phyloP scores from a whole-genome alignment of 2,113 vertebrate genomes.

The Cranoglanis bouderius region DNA sequence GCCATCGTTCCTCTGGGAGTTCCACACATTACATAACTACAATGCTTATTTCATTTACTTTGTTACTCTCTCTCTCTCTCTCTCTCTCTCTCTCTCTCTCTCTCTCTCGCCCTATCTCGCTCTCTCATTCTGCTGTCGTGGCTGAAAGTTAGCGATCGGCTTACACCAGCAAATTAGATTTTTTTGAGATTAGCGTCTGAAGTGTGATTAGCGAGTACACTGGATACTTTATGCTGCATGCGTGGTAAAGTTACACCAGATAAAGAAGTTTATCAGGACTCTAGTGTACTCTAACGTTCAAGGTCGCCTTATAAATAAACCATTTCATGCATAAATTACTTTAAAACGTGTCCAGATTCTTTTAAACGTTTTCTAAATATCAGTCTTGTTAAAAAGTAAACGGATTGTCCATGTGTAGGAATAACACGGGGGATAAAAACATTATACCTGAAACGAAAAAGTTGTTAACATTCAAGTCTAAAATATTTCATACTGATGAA shows the following conservation, averaged over 20 bases:
- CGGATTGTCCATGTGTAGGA: no score
- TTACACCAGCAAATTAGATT: conserved; percentile 37
- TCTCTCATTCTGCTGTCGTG: background rate
- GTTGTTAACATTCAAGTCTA: no score
- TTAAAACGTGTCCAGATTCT: background rate
- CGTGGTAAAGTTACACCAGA: background rate
- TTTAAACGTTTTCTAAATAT: no score
- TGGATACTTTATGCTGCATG: background rate
- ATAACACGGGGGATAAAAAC: no score
- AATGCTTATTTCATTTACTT: conserved; percentile 48
- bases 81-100: background rate
- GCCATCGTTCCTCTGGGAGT: conserved; percentile 38
- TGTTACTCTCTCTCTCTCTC: background rate
- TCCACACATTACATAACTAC: conserved; percentile 40
- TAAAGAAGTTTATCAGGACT: background rate
- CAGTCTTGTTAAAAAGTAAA: no score
- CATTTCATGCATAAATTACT: background rate
- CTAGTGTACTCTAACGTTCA: background rate
- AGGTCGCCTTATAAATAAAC: background rate
- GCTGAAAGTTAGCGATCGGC: conserved; percentile 21
- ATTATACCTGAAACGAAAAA: no score
- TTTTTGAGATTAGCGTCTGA: background rate
- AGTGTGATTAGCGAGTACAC: background rate
- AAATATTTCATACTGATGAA: background rate
- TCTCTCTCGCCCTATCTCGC: background rate